phyloP scores from a whole-genome alignment of 2,113 vertebrate species.

The Myrmecobius fasciatus region DNA sequence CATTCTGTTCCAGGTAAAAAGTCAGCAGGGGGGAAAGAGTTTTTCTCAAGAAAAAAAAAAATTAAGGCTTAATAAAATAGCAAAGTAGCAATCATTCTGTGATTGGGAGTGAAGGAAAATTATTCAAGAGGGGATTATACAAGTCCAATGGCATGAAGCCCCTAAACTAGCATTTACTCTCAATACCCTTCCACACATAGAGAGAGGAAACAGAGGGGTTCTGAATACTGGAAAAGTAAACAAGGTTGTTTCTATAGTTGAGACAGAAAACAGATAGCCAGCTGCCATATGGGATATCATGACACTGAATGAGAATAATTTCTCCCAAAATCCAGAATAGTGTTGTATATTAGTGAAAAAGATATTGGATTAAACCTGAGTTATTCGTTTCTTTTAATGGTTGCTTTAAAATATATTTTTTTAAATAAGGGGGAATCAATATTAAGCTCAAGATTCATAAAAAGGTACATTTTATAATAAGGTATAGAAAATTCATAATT shows the following conservation, averaged over 20 bases:
- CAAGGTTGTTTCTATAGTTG: background rate
- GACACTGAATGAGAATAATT: background rate
- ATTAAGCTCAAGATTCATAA: conserved; percentile 3
- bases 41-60: background rate
- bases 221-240: background rate
- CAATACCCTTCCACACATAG: background rate
- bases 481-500: background rate
- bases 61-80: background rate
- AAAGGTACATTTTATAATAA: background rate
- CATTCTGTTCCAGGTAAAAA: background rate
- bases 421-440: background rate
- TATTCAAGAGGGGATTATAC: background rate
- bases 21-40: background rate
- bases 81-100: background rate
- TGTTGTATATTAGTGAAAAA: conserved; percentile 20
- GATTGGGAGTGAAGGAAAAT: background rate
- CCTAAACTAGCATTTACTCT: background rate
- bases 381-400: background rate
- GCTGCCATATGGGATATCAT: background rate
- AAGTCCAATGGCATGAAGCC: background rate
- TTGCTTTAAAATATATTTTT: conserved; percentile 34
- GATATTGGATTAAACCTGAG: background rate
- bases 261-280: background rate
- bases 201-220: conserved; percentile 15
- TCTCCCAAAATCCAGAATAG: background rate